Evolutionary conservation across 2,888 invertebrate genomes (phyloP).

Genomic region (Lasioglossum morio): DNA sequence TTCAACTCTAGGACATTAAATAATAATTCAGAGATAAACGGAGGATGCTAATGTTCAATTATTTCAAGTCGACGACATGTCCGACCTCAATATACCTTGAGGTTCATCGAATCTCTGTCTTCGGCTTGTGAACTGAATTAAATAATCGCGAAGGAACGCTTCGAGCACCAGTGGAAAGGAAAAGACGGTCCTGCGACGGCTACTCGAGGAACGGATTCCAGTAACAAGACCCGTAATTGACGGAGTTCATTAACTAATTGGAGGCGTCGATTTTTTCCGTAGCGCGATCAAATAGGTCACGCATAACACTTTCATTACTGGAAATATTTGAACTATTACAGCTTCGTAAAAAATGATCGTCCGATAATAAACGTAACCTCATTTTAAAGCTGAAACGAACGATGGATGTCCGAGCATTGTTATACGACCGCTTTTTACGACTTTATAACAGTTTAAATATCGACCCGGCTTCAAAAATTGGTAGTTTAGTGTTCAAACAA

Average conservation of each 20-base stretch:
- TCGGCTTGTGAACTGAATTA: neutral
- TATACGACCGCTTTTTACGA: neutral
- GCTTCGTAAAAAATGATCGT: neutral
- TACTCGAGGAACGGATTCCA: neutral
- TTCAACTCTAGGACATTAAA: neutral
- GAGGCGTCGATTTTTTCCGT: conserved; percentile 9
- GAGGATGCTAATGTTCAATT: neutral
- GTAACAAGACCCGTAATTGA: neutral
- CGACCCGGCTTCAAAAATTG: neutral
- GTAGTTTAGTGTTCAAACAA: neutral
- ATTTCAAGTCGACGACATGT: neutral
- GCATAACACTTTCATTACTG: neutral
- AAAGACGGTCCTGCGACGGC: neutral
- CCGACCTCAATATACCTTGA: neutral
- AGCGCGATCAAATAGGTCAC: conserved; percentile 8
- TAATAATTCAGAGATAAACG: neutral
- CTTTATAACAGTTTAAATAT: neutral
- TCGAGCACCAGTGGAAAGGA: neutral
- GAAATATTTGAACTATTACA: neutral
- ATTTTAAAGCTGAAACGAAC: no score
- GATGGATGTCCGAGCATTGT: neutral
- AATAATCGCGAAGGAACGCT: neutral
- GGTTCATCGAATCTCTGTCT: neutral
- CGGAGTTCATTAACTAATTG: conserved; percentile 39
- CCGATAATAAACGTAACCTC: no score